Percentiles rank a stretch among this genome's conserved stretches.
Conservation (phyloP, 1,140 invertebrate genomes). For the Aethina tumida region DNA sequence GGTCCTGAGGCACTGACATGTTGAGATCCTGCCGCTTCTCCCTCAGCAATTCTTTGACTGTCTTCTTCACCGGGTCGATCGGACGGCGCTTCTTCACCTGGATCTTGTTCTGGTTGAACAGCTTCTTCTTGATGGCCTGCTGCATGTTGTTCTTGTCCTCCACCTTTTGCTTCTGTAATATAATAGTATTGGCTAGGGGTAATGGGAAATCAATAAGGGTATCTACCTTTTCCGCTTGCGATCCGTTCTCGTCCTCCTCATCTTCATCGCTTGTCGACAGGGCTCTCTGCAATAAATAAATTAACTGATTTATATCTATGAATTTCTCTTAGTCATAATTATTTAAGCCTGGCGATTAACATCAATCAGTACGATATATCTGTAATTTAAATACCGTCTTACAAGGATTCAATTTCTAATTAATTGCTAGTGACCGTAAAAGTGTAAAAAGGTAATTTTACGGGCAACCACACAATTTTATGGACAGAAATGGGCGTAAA, state of each 20-base stretch:
- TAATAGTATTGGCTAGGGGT: conserved; percentile 6
- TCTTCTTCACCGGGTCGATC: conserved; percentile 32
- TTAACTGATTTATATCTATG: too few relatives aligned
- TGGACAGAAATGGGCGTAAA: too few relatives aligned
- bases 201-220: conserved; percentile 4
- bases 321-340: too few relatives aligned
- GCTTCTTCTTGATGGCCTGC: conserved; percentile 33
- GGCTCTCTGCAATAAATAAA: conserved; percentile 14
- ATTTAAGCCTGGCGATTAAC: too few relatives aligned
- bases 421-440: too few relatives aligned
- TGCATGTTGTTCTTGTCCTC: conserved; percentile 34
- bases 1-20: conserved; percentile 19
- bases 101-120: conserved; percentile 35
- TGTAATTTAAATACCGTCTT: too few relatives aligned
- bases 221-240: conserved; percentile 16
- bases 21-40: conserved; percentile 36
- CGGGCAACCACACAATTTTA: too few relatives aligned
- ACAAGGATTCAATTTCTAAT: too few relatives aligned
- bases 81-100: conserved; percentile 34
- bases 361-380: too few relatives aligned
- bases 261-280: conserved; percentile 16
- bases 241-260: conserved; percentile 9
- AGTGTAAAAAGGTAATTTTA: too few relatives aligned
- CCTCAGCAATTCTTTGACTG: conserved; percentile 30
- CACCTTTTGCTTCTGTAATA: conserved; percentile 36